Evolutionary conservation across 2,797 vertebrate species (phyloP).

Genomic region (Clarias pachynema): DNA sequence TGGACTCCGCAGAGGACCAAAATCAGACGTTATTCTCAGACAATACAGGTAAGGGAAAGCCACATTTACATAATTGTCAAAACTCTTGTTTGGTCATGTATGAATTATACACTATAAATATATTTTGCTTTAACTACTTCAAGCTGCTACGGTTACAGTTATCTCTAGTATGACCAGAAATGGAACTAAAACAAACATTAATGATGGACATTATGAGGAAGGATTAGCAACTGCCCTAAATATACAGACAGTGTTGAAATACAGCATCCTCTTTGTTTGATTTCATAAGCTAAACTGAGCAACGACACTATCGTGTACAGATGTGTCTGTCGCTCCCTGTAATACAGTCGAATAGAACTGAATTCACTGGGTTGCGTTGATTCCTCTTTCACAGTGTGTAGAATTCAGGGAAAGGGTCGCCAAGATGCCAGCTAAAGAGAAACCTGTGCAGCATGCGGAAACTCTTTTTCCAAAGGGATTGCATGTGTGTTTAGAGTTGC

Average conservation of each 20-base stretch:
- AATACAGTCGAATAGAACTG: neutral
- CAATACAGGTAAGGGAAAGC: constrained; percentile 46
- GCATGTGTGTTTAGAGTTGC: neutral
- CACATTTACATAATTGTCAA: neutral
- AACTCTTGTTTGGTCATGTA: neutral
- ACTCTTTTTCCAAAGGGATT: constrained; percentile 2
- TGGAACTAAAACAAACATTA: constrained; percentile 34
- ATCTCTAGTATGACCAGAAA: constrained; percentile 14
- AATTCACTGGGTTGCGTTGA: neutral
- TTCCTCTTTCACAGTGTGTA: neutral
- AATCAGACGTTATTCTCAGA: constrained; percentile 34
- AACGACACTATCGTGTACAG: neutral
- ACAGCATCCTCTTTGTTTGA: constrained; percentile 20
- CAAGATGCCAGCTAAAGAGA: neutral
- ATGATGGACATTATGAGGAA: constrained; percentile 22
- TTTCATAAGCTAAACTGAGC: constrained; percentile 29
- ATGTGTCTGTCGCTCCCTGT: neutral
- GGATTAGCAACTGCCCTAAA: constrained; percentile 25
- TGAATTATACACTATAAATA: neutral
- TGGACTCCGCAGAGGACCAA: constrained; percentile 59
- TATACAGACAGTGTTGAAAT: constrained; percentile 28
- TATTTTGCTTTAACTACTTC: neutral
- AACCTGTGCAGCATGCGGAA: neutral
- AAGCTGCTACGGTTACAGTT: neutral
- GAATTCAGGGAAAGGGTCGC: neutral